Evolutionary conservation across 2,113 vertebrate species (phyloP).

Genomic region (Donacobius atricapilla): DNA sequence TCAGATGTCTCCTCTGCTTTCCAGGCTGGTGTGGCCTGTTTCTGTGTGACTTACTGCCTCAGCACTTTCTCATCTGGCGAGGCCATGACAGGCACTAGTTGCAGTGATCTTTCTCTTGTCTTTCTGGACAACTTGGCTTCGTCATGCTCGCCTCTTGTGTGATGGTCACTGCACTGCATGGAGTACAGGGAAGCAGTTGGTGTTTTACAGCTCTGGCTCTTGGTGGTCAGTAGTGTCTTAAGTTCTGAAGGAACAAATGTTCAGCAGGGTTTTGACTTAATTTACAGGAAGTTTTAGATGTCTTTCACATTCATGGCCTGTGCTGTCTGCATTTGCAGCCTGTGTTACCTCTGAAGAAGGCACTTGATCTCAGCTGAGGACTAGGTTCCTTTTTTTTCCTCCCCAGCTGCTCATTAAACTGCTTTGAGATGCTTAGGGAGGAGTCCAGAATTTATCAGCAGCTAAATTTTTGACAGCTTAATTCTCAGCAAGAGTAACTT

Average conservation of each 20-base stretch:
- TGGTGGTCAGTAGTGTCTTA: not conserved
- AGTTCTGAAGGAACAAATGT: not conserved
- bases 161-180: not conserved
- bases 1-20: not conserved
- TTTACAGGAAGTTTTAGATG: not conserved
- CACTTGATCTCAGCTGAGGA: not conserved
- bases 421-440: not conserved
- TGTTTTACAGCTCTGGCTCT: not conserved
- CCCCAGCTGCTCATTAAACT: not conserved
- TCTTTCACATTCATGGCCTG: not conserved
- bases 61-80: not conserved
- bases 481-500: not conserved
- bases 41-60: not conserved
- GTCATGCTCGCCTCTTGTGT: rapidly evolving
- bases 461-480: not conserved
- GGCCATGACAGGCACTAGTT: not conserved
- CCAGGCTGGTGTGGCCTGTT: not conserved
- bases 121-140: not conserved
- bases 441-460: not conserved
- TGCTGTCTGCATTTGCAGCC: not conserved
- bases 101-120: not conserved
- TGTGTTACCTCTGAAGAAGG: not conserved
- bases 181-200: not conserved
- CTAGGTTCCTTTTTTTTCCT: not conserved
- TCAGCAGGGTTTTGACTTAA: not conserved